Conservation (phyloP, 2,797 vertebrate genomes). For the Myotis vivesi region DNA sequence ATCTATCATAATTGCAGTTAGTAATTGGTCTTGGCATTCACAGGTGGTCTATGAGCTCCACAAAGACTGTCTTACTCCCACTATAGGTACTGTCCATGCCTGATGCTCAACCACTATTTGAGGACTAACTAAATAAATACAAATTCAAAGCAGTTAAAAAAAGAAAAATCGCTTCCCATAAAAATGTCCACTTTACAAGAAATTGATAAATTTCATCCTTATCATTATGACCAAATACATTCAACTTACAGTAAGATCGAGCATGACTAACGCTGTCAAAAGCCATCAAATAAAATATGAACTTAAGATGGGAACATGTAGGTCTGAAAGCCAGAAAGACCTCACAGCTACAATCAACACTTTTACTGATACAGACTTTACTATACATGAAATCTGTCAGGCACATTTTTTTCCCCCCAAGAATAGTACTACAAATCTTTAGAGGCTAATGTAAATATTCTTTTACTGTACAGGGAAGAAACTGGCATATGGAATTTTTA, state of each 20-base stretch:
- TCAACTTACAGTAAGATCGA: background rate
- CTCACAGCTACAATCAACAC: background rate
- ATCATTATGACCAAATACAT: constrained; percentile 28
- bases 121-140: background rate
- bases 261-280: background rate
- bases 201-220: constrained; percentile 28
- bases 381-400: background rate
- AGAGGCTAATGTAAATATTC: background rate
- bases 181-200: background rate
- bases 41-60: background rate
- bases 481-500: constrained; percentile 1
- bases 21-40: background rate
- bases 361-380: background rate
- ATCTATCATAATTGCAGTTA: background rate
- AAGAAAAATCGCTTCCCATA: background rate
- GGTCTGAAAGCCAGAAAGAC: background rate
- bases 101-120: background rate
- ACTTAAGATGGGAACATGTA: background rate
- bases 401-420: background rate
- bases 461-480: background rate
- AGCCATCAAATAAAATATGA: background rate
- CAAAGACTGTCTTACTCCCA: background rate
- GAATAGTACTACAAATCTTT: background rate
- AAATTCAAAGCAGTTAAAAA: background rate
- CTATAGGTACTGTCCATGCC: background rate